Conservation (phyloP, 2,113 vertebrate genomes). For the Notiomystis cincta region DNA sequence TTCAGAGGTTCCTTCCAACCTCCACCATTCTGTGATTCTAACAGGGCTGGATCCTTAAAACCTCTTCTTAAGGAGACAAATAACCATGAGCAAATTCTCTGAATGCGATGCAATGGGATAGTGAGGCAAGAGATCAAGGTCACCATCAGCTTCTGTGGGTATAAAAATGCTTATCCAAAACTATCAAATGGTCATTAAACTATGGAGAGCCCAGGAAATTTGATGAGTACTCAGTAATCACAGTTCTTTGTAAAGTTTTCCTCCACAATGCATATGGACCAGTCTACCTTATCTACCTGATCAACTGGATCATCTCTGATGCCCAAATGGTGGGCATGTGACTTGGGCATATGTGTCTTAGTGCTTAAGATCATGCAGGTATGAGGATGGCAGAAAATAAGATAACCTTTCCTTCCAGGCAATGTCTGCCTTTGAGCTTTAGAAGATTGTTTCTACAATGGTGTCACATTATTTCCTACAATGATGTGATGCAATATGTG, state of each 20-base stretch:
- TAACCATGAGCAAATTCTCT: neutral
- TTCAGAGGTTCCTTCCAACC: neutral
- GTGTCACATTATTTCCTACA: neutral
- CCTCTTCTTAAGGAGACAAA: neutral
- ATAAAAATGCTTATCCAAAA: neutral
- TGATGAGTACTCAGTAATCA: neutral
- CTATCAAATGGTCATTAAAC: neutral
- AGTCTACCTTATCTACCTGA: neutral
- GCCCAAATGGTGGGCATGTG: neutral
- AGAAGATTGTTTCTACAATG: neutral
- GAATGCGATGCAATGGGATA: neutral
- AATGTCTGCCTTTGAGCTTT: neutral
- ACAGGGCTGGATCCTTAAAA: neutral
- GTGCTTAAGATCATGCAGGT: neutral
- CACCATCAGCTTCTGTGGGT: neutral
- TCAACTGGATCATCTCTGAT: neutral
- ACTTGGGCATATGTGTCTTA: neutral
- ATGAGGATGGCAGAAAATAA: neutral
- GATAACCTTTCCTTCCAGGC: neutral
- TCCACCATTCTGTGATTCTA: neutral
- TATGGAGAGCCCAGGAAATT: neutral
- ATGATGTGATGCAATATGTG: neutral
- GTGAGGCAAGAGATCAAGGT: neutral
- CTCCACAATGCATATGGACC: neutral
- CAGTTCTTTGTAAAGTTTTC: neutral